These are phyloP conservation scores for Bovichtus variegatus DNA, from an alignment of 2,797 vertebrate genomes.

Conservation along the genomic window DNA sequence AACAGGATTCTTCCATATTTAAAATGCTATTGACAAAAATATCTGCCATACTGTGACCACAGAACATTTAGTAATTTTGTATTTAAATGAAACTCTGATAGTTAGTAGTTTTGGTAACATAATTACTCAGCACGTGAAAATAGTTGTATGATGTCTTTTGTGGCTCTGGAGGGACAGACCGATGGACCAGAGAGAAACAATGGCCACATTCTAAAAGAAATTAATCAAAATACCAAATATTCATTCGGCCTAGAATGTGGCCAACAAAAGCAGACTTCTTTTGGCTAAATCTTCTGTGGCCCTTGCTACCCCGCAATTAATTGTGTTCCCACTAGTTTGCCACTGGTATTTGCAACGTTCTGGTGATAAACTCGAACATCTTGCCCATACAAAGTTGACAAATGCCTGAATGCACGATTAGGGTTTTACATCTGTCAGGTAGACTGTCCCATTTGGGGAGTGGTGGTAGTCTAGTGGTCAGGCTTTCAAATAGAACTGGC, in stretches of 20 bases:
- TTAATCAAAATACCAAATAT: neutral
- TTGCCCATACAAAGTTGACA: neutral
- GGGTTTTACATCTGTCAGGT: neutral
- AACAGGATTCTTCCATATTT: too few species aligned
- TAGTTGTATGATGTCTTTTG: too few species aligned
- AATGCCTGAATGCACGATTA: neutral
- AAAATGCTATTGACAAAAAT: neutral
- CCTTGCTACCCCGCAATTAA: neutral
- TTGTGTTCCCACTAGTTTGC: neutral
- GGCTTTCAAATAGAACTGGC: too few species aligned
- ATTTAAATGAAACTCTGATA: too few species aligned
- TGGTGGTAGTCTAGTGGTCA: too few species aligned
- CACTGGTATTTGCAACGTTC: neutral
- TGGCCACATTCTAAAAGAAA: slow-evolving; percentile 8
- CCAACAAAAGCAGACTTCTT: neutral
- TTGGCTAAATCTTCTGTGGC: neutral
- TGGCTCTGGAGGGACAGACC: too few species aligned
- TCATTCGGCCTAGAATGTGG: neutral
- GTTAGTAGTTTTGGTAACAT: neutral
- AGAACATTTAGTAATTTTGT: too few species aligned
- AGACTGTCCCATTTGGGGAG: neutral
- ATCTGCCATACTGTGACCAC: neutral
- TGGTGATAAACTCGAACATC: neutral
- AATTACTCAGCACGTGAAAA: too few species aligned
- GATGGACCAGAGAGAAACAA: too few species aligned